A percentile compares a stretch with the other conserved stretches of the same genome.
Conservation (phyloP, 2,888 invertebrate species). For the Ectemnius cavifrons region DNA sequence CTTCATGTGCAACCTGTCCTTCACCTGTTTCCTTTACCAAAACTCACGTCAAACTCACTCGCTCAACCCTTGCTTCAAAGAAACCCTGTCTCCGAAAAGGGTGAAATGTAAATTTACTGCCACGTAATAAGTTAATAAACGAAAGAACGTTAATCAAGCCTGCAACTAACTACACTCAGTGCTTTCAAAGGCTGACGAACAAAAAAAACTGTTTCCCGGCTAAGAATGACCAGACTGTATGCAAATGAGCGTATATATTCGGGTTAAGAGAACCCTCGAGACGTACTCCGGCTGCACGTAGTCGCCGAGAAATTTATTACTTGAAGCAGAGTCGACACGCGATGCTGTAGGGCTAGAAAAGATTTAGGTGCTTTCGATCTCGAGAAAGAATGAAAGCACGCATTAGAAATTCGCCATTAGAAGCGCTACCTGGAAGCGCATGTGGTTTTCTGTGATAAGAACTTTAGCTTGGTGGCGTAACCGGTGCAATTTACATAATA, state of each 20-base stretch:
- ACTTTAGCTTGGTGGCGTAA: not conserved
- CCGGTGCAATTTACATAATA: conserved; percentile 5
- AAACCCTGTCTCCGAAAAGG: no score
- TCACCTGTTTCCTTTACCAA: not conserved
- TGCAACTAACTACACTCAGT: no score
- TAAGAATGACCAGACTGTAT: conserved; percentile 40
- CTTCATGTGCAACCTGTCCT: not conserved
- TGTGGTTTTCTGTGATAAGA: not conserved
- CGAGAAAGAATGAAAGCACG: not conserved
- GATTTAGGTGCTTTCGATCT: conserved; percentile 31
- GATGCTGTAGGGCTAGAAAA: conserved; percentile 9
- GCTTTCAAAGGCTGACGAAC: not conserved
- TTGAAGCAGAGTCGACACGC: conserved; percentile 21
- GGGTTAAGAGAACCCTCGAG: conserved; percentile 51
- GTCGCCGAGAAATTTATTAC: conserved; percentile 47
- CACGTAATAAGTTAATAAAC: no score
- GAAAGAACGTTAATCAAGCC: no score
- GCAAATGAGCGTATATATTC: conserved; percentile 56
- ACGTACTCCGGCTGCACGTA: conserved; percentile 26
- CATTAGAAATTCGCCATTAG: not conserved
- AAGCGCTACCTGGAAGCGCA: not conserved
- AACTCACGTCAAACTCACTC: no score
- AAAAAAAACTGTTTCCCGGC: conserved; percentile 24
- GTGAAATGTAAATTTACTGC: no score
- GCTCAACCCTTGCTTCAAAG: no score